Base-by-base conservation (phyloP, 2,113 vertebrate genomes). In the Gobius niger region DNA sequence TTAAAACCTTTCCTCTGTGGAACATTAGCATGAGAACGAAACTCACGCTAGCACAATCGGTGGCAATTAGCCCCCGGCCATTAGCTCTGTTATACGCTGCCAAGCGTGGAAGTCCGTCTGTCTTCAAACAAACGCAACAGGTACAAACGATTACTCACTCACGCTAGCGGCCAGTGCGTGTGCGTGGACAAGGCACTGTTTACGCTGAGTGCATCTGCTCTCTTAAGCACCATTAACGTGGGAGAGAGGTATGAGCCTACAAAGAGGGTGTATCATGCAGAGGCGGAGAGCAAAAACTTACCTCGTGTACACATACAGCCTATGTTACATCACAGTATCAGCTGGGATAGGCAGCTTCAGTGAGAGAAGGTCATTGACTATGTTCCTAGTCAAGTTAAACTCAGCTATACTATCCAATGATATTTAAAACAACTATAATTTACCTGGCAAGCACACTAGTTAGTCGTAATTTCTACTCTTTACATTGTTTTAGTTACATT, bases 131-230 rank as follows among this genome's bases (percentile, higher is more conserved):
- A 77, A 82, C 63, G 60, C 83, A 66, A 69, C 87, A 88, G 90
- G 90, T 90, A 90, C 81, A 88, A 88, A 75, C 82, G 63, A 87
- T 90, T 88, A 85, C 66, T 76, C 73, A 65, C 81, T 78, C 85
- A 89, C 72, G 77, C 80, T 68, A 81, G 63, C 74, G 46, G 54
- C 24, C 13, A 52, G 67, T 62, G 57, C 70, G 47, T 76, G 52
- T 57, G 63, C 70, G 72, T 65, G 40, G n/a, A 72, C 67, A 42
- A 44, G 56, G 65, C 63, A 63, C 34, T 75, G 77, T 79, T 61
- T 69, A 68, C 18, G 70, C 13, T 15, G 15, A 34, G 24, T 7
- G 66, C 44, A 46, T 69, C 40, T 64, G 49, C 68, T 46, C 24
- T 41, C 19, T 67, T 12, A 12, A 76, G 34, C 11, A 42, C 34